Conservation (phyloP, 2,797 vertebrate genomes). For the Gallirallus australis region DNA sequence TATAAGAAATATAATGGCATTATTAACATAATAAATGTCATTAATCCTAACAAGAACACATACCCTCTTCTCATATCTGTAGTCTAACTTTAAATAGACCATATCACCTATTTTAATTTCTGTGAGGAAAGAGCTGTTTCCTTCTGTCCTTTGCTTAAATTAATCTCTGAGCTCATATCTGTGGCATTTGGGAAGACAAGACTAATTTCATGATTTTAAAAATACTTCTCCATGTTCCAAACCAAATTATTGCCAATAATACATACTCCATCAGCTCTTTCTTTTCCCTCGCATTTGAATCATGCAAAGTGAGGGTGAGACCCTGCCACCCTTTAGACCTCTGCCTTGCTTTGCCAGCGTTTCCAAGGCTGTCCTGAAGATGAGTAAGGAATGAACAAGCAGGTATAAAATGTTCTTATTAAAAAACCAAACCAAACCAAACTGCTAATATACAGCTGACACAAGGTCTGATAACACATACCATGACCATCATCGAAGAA, state of each 20-base stretch:
- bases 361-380: not conserved
- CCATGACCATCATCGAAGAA: constrained; percentile 98
- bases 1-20: not conserved
- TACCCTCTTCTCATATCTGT: not conserved
- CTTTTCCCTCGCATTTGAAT: not conserved
- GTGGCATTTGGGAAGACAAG: not conserved
- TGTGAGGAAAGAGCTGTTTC: not conserved
- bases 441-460: not conserved
- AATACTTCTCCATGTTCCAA: not conserved
- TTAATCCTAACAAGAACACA: not conserved
- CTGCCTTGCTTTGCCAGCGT: not conserved
- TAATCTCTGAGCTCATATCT: not conserved
- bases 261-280: not conserved
- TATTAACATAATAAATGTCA: not conserved
- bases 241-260: not conserved
- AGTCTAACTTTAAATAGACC: not conserved
- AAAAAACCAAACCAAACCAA: not conserved
- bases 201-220: not conserved
- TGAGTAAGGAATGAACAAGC: not conserved
- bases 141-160: not conserved
- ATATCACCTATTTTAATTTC: not conserved
- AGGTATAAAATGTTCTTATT: not conserved
- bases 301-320: not conserved
- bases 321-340: not conserved
- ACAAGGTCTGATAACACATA: constrained; percentile 70